These are phyloP conservation scores for Mesoligia furuncula DNA, from an alignment of 2,888 invertebrate species.

Conservation along the genomic window DNA sequence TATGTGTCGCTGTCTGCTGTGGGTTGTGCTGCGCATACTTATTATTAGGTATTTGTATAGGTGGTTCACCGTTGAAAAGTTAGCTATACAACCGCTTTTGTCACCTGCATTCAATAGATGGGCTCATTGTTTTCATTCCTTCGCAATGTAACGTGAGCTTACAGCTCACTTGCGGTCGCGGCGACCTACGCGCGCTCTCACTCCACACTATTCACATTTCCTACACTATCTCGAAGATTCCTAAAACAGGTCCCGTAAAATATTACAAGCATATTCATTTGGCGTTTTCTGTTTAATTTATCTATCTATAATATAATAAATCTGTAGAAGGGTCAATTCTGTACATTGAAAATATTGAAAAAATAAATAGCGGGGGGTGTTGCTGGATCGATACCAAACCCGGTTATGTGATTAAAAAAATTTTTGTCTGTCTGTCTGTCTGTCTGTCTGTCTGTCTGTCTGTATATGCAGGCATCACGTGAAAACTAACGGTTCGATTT, in stretches of 20 bases:
- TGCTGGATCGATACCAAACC: too few species aligned
- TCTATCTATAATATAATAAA: too few species aligned
- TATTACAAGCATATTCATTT: conserved; percentile 59
- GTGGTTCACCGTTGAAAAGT: conserved; percentile 61
- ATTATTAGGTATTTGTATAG: conserved; percentile 63
- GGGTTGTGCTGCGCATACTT: conserved; percentile 47
- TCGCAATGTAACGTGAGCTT: conserved; percentile 78
- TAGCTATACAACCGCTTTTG: conserved; percentile 69
- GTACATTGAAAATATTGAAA: too few species aligned
- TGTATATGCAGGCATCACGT: too few species aligned
- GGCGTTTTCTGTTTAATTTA: conserved; percentile 60
- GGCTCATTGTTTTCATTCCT: conserved; percentile 83
- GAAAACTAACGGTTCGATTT: too few species aligned
- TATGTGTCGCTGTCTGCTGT: conserved; percentile 47
- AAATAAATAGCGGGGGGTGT: too few species aligned
- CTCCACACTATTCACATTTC: conserved; percentile 61
- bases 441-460: too few species aligned
- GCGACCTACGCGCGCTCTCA: conserved; percentile 68
- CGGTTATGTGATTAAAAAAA: too few species aligned
- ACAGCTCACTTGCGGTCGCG: conserved; percentile 76
- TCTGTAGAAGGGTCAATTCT: too few species aligned
- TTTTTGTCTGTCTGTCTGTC: too few species aligned
- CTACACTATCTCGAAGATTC: conserved; percentile 51
- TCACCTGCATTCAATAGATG: conserved; percentile 78
- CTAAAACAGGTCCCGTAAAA: conserved; percentile 56